Evolutionary conservation across 2,888 invertebrate species (phyloP), one percentile per base, ranked within the genome.

Genomic region (Drosophila anomalata): DNA sequence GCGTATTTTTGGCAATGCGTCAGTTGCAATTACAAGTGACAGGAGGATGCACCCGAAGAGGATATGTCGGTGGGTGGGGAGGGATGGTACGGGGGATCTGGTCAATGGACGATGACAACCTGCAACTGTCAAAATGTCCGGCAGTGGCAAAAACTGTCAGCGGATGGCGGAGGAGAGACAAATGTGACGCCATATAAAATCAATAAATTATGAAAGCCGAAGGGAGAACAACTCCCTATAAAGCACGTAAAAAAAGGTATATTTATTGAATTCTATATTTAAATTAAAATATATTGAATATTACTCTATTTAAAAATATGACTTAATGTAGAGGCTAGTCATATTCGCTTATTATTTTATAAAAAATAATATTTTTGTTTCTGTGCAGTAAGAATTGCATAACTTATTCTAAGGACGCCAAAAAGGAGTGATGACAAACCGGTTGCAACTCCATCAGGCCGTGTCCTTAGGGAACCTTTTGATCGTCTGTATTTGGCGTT

Each of bases 171-270:
- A 83, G 70, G 65, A 73, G 75, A 87, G 83, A 87, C 81, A 83
- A 83, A 84, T 86, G 87, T 83, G 88, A 83, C 84, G 84, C 88
- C 88, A 88, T 88, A 88, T 88, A 86, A 83, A 84, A 86, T 88
- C 84, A 88, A 84, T 84, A 84, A 84, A 88, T 84, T 84, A 84
- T 84, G 75, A 86, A 75, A 70, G 71, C 48, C 66, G 24, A 61
- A 41, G 73, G 54, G 58, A 51, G 62, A 24, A 55, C 56, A 26
- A 22, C 54, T 54, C 17, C n/a, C 44, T 2, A 4, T 12, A 44
- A 6, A 11, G 11, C 22, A 22, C 44, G 4, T 2, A 22, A 44
- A 44, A 20, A 44, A 44, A 6, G 5, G 12, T 3, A 12, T n/a
- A 7, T 2, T n/a, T 36, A 14, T n/a, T 7, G 0, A 36, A n/a